Base-by-base conservation (phyloP, 1,140 invertebrate species). In the Listronotus bonariensis region DNA sequence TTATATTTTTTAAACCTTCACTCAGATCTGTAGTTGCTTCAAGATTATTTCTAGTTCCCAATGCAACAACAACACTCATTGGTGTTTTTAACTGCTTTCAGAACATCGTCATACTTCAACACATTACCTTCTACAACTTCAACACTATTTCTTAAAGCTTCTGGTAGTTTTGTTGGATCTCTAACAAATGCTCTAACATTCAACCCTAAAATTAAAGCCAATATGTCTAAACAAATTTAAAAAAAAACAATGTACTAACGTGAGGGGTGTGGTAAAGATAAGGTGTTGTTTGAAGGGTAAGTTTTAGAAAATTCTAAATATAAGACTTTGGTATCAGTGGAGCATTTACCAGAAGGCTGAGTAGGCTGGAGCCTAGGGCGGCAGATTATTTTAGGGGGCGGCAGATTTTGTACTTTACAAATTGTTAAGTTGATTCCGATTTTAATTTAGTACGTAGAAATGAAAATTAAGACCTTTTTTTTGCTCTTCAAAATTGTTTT, bases 11-110 rank as follows among this genome's bases (percentile, higher is more conserved):
- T 18, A 89, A 86, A 45, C 92, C 91, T 54, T 88, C 84, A 0
- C 92, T 94, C 72, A 94, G 78, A 36, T 88, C 86, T 0, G 90
- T 91, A 3, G 92, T 93, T 1, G 90, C 84, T 55, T 85, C 89
- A 6, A 93, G 77, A 69, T 87, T 84, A 79, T 90, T 88, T 46
- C 90, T 80, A 0, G 92, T 94, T 14, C 92, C 92, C 17, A 95
- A 81, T 17, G 85, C 84, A 46, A 94, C 88, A 36, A 92, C 85
- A 18, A 93, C 90, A 3, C 82, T n/a, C 90, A 72, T 92, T 88
- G 20, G 83, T 84, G 12, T 84, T 88, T n/a, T 86, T 81, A 11
- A 93, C 78, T 0, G 90, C 85, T 52, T 88, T 84, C 20, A 83
- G 75, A 11, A 94, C 90, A 70, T 91, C 86, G 17, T 87, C 84